These are phyloP conservation scores for Orthonevra nobilis DNA, from an alignment of 2,888 invertebrate genomes.

Conservation along the genomic window DNA sequence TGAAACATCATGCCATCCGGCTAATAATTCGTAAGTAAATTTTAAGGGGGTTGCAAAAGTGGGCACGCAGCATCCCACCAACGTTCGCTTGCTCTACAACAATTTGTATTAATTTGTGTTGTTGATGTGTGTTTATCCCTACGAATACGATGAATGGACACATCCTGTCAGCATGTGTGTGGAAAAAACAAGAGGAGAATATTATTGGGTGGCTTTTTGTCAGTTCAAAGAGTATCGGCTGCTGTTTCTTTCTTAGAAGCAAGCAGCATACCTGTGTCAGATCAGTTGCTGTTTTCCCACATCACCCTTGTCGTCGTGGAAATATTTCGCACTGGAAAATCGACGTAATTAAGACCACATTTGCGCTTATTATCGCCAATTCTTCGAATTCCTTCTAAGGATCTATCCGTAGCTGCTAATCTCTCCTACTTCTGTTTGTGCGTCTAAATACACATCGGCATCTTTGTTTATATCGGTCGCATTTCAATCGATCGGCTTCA, in stretches of 20 bases:
- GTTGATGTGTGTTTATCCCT: background rate
- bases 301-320: conserved; percentile 68
- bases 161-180: too few species aligned
- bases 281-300: conserved; percentile 65
- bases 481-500: conserved; percentile 71
- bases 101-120: conserved; percentile 62
- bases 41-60: conserved; percentile 15
- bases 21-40: conserved; percentile 68
- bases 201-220: too few species aligned
- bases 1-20: conserved; percentile 61
- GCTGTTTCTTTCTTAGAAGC: conserved; percentile 32
- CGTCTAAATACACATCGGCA: conserved; percentile 66
- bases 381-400: conserved; percentile 54
- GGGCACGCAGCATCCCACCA: conserved; percentile 24
- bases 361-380: conserved; percentile 69
- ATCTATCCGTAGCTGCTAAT: conserved; percentile 13
- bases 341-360: conserved; percentile 68
- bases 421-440: conserved; percentile 32
- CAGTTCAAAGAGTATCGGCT: too few species aligned
- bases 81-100: conserved; percentile 37
- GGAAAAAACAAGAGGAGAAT: too few species aligned
- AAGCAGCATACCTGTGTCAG: conserved; percentile 59
- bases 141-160: background rate
- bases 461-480: conserved; percentile 68
- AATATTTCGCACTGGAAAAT: conserved; percentile 68